phyloP scores from a whole-genome alignment of 1,140 invertebrate genomes.

The Drosophila sturtevanti region DNA sequence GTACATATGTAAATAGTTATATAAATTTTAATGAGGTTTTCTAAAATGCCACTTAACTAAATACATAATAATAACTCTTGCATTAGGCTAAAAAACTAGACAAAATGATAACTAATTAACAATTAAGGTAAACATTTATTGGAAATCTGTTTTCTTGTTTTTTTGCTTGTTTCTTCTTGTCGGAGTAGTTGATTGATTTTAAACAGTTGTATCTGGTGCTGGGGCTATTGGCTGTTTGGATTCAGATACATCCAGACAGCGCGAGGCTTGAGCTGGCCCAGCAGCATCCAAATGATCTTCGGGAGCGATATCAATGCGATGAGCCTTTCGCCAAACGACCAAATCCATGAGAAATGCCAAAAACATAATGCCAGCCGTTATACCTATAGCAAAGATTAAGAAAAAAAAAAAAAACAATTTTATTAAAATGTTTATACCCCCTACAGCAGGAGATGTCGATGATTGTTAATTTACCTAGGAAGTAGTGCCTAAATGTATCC shows the following conservation, averaged over 20 bases:
- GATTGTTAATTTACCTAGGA: conserved; percentile 87
- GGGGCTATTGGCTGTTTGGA: conserved; percentile 66
- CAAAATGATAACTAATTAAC: conserved; percentile 81
- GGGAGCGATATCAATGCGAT: conserved; percentile 87
- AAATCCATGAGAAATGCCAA: conserved; percentile 92
- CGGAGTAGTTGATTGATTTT: conserved; percentile 15
- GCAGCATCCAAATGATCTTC: conserved; percentile 65
- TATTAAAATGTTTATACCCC: no score
- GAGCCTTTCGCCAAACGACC: conserved; percentile 92
- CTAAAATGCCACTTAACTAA: conserved; percentile 73
- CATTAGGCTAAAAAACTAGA: conserved; percentile 77
- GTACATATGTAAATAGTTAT: conserved; percentile 42
- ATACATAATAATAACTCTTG: conserved; percentile 72
- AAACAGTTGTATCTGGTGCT: conserved; percentile 65
- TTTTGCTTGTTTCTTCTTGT: conserved; percentile 39
- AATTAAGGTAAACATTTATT: conserved; percentile 81
- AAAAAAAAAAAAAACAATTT: not conserved
- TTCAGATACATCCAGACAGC: conserved; percentile 62
- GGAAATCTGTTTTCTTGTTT: conserved; percentile 53
- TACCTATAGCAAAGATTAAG: conserved; percentile 85
- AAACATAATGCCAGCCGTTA: conserved; percentile 91
- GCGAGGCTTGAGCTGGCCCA: conserved; percentile 30
- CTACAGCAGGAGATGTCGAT: no score
- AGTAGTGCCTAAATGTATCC: conserved; percentile 91
- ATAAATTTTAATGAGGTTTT: conserved; percentile 62